Base-by-base conservation (phyloP, 2,888 invertebrate genomes). In the Brenthis hecate region DNA sequence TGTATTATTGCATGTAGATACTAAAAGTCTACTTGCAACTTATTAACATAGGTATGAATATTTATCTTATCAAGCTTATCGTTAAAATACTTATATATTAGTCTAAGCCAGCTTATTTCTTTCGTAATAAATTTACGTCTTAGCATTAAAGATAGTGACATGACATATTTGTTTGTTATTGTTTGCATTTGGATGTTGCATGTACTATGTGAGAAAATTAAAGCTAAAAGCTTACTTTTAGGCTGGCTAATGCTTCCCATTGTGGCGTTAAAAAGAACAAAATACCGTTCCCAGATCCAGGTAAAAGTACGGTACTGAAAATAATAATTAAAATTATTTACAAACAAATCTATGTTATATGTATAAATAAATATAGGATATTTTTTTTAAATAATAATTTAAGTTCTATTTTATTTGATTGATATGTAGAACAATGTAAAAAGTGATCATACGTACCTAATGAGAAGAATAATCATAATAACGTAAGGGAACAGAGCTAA, bases 401-500 rank as follows among this genome's bases (percentile, higher is more conserved):
- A 28, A 28, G 3, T 28, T 28, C 28, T 28, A 28, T 28, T 28
- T 28, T 28, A 28, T 5, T 28, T 28, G 4, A 28, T 28, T n/a
- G 2, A 6, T 51, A n/a, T 51, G 16, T n/a, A 13, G 1, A n/a
- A 51, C n/a, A 51, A n/a, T 2, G 3, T 4, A 11, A 56, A 16
- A 43, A n/a, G 13, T 13, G 11, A 23, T 19, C 13, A 47, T 16
- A 68, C 78, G 75, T 70, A 92, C 89, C 92, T 94, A 66, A 97
- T 94, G 3, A 98, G 92, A 65, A 98, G 88, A 43, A 95, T 95
- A 55, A 96, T 84, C 82, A 98, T 93, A 56, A 98, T 94, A 2
- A 96, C 93, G 78, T 97, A 97, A 0, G 97, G 97, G 83, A 97
- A 97, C 3, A 98, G 81, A 0, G 98, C 98, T 5, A 98, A 94